Evolutionary conservation across 2,113 vertebrate genomes (phyloP).

Genomic region (Myrmecophaga tridactyla): DNA sequence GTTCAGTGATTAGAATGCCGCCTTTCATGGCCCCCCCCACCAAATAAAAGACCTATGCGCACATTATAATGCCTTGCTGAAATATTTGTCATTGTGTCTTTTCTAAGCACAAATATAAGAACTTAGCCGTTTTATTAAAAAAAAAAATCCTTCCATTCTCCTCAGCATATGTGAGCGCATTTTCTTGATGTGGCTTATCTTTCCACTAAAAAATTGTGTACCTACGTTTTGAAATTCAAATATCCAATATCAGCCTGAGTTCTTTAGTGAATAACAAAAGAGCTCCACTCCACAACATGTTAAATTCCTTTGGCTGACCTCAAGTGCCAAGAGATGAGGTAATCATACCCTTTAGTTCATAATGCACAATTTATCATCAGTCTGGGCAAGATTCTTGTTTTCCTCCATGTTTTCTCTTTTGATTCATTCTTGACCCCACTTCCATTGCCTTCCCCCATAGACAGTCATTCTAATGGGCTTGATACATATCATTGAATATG

Average conservation of each 20-base stretch:
- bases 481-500: not conserved
- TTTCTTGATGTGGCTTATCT: not conserved
- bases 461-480: not conserved
- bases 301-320: not conserved
- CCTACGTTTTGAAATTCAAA: not conserved
- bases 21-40: no score
- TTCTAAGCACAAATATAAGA: constrained; percentile 21
- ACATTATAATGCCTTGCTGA: constrained; percentile 23
- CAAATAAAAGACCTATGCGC: no score
- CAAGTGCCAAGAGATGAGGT: not conserved
- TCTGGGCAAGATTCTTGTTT: not conserved
- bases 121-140: constrained; percentile 18
- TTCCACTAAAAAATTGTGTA: not conserved
- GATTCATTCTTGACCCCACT: not conserved
- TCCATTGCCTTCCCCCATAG: not conserved
- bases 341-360: not conserved
- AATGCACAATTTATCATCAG: not conserved
- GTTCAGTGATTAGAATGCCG: no score
- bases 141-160: not conserved
- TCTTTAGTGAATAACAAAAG: constrained; percentile 13
- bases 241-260: not conserved
- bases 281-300: not conserved
- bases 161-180: not conserved
- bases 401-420: not conserved
- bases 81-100: not conserved